Base-by-base conservation (phyloP, 37 sponge, comb jelly and placozoan genomes). In the Halichondria panicea region DNA sequence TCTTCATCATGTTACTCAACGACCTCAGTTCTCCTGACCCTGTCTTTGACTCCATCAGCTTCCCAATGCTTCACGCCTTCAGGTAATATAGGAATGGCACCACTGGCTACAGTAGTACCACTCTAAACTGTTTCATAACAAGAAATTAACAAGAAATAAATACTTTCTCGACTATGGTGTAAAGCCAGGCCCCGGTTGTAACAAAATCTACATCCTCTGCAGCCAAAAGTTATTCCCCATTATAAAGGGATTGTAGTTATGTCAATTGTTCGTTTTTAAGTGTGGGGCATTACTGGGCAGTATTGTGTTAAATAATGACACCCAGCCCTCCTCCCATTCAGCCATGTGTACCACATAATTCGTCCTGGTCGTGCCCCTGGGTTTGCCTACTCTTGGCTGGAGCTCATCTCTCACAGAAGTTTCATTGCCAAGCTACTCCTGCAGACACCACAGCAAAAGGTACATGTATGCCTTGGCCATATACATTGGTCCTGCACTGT, bases 311-410 rank as follows among this genome's bases (percentile, higher is more conserved):
- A 11, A 11, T 24, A 34, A 40, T 38, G 68, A 35, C 8, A 12
- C 18, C 11, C 39, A 15, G 24, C 9, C 7, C 30, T 58, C 31
- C 22, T 36, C 37, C 30, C 39, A 30, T 63, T 19, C 70, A 93
- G 97, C 57, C 59, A 81, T 58, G 86, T 89, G 62, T 99, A 90
- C 79, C 99, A 95, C 41, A 71, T 84, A 4, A 84, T 99, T 30
- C 79, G 88, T 28, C 99, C 99, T 13, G 76, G 84, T 31, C 62
- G 79, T 33, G 89, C 93, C 8, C 99, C 99, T 28, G 99, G 99
- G 11, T 99, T 99, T 76, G 89, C 99, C 30, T 99, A 91, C 71
- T 85, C 97, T 21, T 99, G 99, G 99, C 79, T 99, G 71, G 99
- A 99, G 63, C 92, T 99, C 60, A 85, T 95, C 43, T 93, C 97